Evolutionary conservation across 2,888 invertebrate species (phyloP).

Genomic region (Meiosimyza platycephala): DNA sequence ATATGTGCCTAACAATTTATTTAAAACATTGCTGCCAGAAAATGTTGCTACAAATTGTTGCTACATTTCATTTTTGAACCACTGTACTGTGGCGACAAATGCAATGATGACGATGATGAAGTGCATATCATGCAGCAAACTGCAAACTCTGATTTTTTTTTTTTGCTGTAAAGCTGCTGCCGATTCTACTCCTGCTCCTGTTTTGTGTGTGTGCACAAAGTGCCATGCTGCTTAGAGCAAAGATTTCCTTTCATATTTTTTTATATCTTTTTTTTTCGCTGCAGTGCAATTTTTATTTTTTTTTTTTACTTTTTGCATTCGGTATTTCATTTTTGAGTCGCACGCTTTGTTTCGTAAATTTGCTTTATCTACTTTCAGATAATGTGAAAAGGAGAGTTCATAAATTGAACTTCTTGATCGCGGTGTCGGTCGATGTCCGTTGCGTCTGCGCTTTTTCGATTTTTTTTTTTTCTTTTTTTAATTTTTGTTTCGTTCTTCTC

Average conservation of each 20-base stretch:
- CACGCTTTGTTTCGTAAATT: constrained; percentile 38
- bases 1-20: too few species aligned
- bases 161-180: constrained; percentile 6
- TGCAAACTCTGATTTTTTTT: background rate
- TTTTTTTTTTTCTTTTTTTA: background rate
- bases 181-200: constrained; percentile 13
- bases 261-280: background rate
- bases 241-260: constrained; percentile 6
- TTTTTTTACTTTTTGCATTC: background rate
- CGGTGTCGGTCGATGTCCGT: constrained; percentile 28
- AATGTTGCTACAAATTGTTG: too few species aligned
- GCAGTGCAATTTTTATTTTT: background rate
- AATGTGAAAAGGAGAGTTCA: constrained; percentile 40
- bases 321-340: constrained; percentile 12
- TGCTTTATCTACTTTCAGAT: constrained; percentile 38
- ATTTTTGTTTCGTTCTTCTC: background rate
- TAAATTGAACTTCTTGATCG: constrained; percentile 36
- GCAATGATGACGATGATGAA: constrained; percentile 27
- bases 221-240: constrained; percentile 7
- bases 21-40: too few species aligned
- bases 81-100: too few species aligned
- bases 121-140: constrained; percentile 20
- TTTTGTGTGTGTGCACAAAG: constrained; percentile 21
- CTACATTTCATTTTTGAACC: too few species aligned
- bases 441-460: background rate